phyloP scores from a whole-genome alignment of 2,797 vertebrate genomes.

The Spinus pinus region DNA sequence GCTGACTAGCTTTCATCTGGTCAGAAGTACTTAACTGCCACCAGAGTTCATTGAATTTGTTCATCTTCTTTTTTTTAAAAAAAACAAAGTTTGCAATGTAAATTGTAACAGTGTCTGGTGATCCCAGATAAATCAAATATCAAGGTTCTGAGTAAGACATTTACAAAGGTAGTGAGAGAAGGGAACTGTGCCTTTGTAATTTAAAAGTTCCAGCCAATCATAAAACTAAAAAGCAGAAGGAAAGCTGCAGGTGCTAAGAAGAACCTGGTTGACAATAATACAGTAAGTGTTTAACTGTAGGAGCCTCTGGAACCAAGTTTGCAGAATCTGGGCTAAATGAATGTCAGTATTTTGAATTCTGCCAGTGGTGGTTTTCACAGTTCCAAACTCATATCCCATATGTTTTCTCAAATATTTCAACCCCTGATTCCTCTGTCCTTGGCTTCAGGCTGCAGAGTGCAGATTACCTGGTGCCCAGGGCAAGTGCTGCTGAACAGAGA shows the following conservation, averaged over 20 bases:
- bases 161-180: background rate
- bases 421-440: background rate
- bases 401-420: background rate
- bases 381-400: background rate
- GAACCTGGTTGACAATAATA: background rate
- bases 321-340: background rate
- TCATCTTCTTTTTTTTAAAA: background rate
- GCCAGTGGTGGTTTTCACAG: background rate
- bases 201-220: background rate
- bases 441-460: background rate
- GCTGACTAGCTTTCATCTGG: background rate
- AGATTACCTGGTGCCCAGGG: background rate
- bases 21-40: background rate
- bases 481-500: background rate
- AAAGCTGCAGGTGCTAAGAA: background rate
- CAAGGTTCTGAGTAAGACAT: background rate
- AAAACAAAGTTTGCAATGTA: background rate
- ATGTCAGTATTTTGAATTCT: background rate
- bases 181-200: background rate
- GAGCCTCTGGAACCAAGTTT: background rate
- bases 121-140: background rate
- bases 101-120: background rate
- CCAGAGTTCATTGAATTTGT: background rate
- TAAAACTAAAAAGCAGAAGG: background rate
- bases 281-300: background rate